Evolutionary conservation across 2,113 vertebrate species (phyloP), one percentile per base, ranked within the genome.

Genomic region (Melanerpes formicivorus): DNA sequence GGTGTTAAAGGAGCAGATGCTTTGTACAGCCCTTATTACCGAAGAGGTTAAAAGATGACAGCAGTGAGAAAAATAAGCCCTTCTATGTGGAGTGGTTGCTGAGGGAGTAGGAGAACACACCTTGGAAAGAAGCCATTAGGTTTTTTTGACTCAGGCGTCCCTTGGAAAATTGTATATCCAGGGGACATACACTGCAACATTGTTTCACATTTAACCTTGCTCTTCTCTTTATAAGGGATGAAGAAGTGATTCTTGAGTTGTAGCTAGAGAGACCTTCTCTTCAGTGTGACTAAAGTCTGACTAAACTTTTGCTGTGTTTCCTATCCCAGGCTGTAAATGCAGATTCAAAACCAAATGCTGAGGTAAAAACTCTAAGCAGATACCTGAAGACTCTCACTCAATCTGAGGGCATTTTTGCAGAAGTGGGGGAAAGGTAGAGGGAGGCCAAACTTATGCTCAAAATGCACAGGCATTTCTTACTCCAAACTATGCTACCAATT

Each of bases 41-140:
- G 79, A 76, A 65, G 66, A 84, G 80, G 54, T 90, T 88, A 85
- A 84, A 77, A 85, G 75, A 78, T 79, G 48, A 88, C 74, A 94
- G 74, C 74, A 84, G 71, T 75, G 71, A 85, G 50, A 81, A 92
- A 92, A 90, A 23, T 21, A 80, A 95, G 26, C 63, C 32, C 9
- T 55, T 88, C 76, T 71, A 81, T 63, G 34, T 2, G 15, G 73
- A 46, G 27, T 7, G 14, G 11, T 58, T 83, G 85, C 75, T 62
- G 77, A 37, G 63, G 71, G 50, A 82, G 37, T 14, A 42, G 63
- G 63, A 90, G 66, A 77, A 22, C 29, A 19, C 18, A 37, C 59
- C 83, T 74, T 80, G 34, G 62, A 84, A 84, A 87, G 66, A 78
- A 93, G 42, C 59, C 58, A 62, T 5, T 84, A 27, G 42, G 37